Percentiles rank a stretch among this genome's conserved stretches.
These are phyloP conservation scores for Hybognathus amarus DNA, from an alignment of 2,797 vertebrate genomes.

Conservation along the genomic window DNA sequence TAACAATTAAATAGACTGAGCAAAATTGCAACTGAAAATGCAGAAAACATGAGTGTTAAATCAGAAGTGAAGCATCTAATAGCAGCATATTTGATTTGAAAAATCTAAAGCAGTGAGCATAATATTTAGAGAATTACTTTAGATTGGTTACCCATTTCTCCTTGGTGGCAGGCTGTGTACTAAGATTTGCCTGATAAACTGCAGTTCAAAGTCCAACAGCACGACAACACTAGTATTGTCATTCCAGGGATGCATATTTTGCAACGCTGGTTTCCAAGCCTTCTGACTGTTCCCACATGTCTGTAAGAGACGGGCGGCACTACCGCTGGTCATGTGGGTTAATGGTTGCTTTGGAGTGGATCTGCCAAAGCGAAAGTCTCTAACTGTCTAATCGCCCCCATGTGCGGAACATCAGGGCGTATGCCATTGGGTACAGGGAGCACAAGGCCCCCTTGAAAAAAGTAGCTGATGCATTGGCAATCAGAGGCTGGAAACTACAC, in stretches of 20 bases:
- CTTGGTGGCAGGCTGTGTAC: not conserved
- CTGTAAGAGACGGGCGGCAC: slow-evolving; percentile 64
- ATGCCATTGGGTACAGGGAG: slow-evolving; percentile 72
- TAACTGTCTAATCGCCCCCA: slow-evolving; percentile 77
- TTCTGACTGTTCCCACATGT: slow-evolving; percentile 71
- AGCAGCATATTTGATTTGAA: not conserved
- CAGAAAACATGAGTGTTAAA: not conserved
- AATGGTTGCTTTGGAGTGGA: slow-evolving; percentile 74
- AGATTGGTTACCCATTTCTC: not conserved
- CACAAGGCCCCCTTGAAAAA: slow-evolving; percentile 49
- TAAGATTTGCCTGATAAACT: not conserved
- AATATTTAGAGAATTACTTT: not conserved
- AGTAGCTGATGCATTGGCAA: slow-evolving; percentile 70
- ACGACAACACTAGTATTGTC: slow-evolving; percentile 4
- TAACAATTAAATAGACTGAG: not conserved
- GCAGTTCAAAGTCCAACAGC: not conserved
- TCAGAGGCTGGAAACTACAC: slow-evolving; percentile 74
- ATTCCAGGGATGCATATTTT: slow-evolving; percentile 32
- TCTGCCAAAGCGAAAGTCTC: slow-evolving; percentile 65
- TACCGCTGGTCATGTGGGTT: slow-evolving; percentile 75
- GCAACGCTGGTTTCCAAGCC: slow-evolving; percentile 59
- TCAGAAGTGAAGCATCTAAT: not conserved
- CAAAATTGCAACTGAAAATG: not conserved
- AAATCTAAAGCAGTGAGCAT: not conserved
- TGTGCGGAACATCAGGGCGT: slow-evolving; percentile 74